Evolutionary conservation across 1,140 invertebrate genomes (phyloP).

Genomic region (Trypoxylus dichotomus): DNA sequence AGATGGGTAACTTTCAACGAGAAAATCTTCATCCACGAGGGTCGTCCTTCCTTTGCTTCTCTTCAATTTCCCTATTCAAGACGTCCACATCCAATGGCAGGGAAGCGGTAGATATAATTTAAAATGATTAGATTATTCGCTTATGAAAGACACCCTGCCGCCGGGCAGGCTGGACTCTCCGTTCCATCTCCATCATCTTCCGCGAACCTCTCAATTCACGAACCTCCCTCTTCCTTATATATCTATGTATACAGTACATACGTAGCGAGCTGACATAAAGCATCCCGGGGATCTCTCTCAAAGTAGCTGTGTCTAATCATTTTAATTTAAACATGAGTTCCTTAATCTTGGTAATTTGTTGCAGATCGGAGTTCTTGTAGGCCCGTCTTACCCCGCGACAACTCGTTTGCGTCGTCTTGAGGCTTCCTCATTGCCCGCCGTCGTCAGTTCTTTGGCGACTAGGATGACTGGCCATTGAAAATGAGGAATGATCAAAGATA

Average conservation of each 20-base stretch:
- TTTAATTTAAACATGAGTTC: slow-evolving; percentile 29
- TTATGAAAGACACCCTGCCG: slow-evolving; percentile 16
- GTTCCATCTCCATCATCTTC: neutral
- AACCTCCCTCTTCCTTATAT: neutral
- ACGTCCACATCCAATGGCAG: slow-evolving; percentile 6
- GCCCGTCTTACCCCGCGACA: neutral
- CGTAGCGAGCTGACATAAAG: neutral
- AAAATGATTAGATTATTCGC: slow-evolving; percentile 31
- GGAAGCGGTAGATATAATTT: slow-evolving; percentile 26
- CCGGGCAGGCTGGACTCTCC: neutral
- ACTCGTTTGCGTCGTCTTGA: neutral
- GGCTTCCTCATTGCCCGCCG: neutral
- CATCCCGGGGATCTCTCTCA: slow-evolving; percentile 11
- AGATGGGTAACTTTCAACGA: too few relatives aligned
- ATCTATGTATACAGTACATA: neutral
- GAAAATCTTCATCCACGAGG: too few relatives aligned
- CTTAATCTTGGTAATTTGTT: slow-evolving; percentile 32
- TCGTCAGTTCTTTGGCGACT: slow-evolving; percentile 8
- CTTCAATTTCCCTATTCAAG: slow-evolving; percentile 4
- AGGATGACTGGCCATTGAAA: slow-evolving; percentile 34
- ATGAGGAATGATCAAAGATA: slow-evolving; percentile 40
- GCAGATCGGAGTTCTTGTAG: neutral
- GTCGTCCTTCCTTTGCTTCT: neutral
- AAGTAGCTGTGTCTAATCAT: slow-evolving; percentile 30
- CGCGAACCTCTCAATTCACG: neutral